Base-by-base conservation (phyloP, 2,113 vertebrate genomes). In the Petromus typicus region DNA sequence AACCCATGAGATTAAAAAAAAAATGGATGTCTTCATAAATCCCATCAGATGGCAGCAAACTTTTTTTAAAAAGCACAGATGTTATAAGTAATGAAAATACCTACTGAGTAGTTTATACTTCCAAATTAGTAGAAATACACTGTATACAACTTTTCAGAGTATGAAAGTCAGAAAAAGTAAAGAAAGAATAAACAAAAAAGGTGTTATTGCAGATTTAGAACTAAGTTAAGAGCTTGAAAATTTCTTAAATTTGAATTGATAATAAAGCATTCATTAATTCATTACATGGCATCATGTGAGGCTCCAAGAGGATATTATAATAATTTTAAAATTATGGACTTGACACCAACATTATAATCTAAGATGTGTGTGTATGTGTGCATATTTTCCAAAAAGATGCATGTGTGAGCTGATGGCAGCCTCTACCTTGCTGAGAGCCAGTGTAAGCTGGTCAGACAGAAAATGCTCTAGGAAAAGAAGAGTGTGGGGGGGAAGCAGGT, bases 101-200 rank as follows among this genome's bases (percentile, higher is more conserved):
- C 51, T 75, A 22, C 45, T 64, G n/a, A 45, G 61, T 69, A 85
- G 27, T 71, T 88, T 91, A 51, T 61, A 75, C n/a, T 76, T 16
- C 40, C 32, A 85, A 66, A 83, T 91, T 76, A 93, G 71, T 67
- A 91, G 51, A 96, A 67, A 27, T n/a, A 56, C 27, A 27, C 40
- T 45, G 23, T 45, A 20, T 43, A 45, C 51, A 69, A 25, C 5
- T 37, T 81, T 89, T 37, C 37, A 93, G 43, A 91, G 22, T 76
- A 82, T 84, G 76, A 91, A 92, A 91, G 5, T 27, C n/a, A 64
- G 61, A 34, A 84, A 25, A 64, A 79, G 23, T 45, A 2, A 40
- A 75, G 27, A 93, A 78, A 66, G 10, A 64, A 85, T 6, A 81
- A 96, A 51, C 17, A 87, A 79, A 83, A 45, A 80, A 0, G 4